Base-by-base conservation (phyloP, 2,888 invertebrate species). In the Heliconius erato region DNA sequence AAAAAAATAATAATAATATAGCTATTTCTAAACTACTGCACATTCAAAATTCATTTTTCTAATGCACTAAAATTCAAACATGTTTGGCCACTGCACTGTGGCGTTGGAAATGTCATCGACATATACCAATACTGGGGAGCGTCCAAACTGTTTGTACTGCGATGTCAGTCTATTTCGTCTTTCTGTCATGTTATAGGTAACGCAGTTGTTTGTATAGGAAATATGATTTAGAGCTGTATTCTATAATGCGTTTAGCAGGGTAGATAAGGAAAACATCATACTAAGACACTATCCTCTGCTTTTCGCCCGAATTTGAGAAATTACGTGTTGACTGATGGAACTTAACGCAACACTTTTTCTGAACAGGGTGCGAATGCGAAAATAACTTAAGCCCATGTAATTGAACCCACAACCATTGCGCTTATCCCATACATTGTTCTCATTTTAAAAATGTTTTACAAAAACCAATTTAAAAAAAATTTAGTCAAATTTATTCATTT, bases 11-110 rank as follows among this genome's bases (percentile, higher is more conserved):
- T 19, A 19, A 54, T 19, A 1, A 54, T 16, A 54, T 54, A 54
- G 6, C 19, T 19, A n/a, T 63, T 63, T 63, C 9, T 63, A n/a
- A 63, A 7, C 6, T 19, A 54, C 54, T 54, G 3, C 0, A 19
- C 19, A 54, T 54, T 19, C 11, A 11, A n/a, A 69, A 69, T 69
- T 11, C n/a, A 71, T 71, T 71, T 71, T 40, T 71, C 71, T 71
- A 71, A 71, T 40, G 40, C 35, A 23, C 71, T n/a, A 71, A 71
- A 71, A n/a, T 12, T 40, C 69, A n/a, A 1, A 72, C 12, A 26
- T 44, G n/a, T 14, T 44, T 72, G 71, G 71, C 71, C 71, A 40
- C 40, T n/a, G n/a, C 44, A 71, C 12, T 9, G 11, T n/a, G n/a
- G 11, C 40, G 26, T 16, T 72, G 14, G 26, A 72, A 4, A 71